These are phyloP conservation scores for Vandiemenella viatica DNA, from an alignment of 2,888 invertebrate species.

Conservation along the genomic window DNA sequence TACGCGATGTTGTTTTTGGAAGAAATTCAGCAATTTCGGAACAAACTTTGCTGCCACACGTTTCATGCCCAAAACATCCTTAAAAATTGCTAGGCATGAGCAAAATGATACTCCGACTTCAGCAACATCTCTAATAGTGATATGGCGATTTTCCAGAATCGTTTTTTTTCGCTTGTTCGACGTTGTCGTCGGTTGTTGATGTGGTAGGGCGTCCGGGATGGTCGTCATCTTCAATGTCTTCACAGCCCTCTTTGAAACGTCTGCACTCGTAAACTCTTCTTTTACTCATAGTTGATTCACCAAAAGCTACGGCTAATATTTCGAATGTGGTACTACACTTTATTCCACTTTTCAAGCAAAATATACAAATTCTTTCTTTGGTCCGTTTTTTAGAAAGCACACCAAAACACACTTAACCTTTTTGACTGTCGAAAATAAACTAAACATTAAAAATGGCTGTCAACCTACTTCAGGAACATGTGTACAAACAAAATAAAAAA, in stretches of 20 bases:
- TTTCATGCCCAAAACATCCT: too few species aligned
- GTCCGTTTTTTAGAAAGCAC: background rate
- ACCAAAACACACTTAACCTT: background rate
- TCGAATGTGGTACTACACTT: too few species aligned
- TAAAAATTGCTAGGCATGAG: too few species aligned
- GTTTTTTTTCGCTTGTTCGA: background rate
- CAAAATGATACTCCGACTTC: background rate
- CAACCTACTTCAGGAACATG: background rate
- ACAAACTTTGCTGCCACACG: too few species aligned
- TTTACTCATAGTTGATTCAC: background rate
- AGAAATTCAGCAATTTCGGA: background rate
- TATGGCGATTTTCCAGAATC: too few species aligned
- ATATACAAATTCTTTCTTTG: too few species aligned
- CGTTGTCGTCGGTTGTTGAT: background rate
- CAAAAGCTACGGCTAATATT: constrained; percentile 4
- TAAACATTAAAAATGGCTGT: background rate
- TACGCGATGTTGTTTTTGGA: background rate
- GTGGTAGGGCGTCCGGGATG: background rate
- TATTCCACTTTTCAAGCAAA: too few species aligned
- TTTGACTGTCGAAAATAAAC: background rate
- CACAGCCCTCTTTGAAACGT: background rate
- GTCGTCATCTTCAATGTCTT: background rate
- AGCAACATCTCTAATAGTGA: background rate
- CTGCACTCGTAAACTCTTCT: too few species aligned
- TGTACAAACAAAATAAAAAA: background rate